phyloP scores from a whole-genome alignment of 53 echinoderm and acorn worm genomes.

The Arbacia lixula region DNA sequence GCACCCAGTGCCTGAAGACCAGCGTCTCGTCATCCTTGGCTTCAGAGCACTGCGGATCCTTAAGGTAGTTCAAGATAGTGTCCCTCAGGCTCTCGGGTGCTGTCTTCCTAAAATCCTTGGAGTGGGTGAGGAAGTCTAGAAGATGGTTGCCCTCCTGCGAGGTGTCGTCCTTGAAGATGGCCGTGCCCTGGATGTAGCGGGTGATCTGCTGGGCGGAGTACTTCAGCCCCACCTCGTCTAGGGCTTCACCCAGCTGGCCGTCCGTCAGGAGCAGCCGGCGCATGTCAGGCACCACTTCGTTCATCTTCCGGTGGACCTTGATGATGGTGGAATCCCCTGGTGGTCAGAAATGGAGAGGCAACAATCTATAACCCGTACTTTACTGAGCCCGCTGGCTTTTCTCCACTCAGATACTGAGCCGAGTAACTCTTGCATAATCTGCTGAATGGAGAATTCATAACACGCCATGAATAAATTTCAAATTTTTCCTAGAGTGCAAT shows the following conservation, averaged over 20 bases:
- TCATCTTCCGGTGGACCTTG: slow-evolving; percentile 44
- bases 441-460: too few relatives aligned
- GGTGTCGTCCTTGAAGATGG: slow-evolving; percentile 4
- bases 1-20: slow-evolving; percentile 41
- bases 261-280: slow-evolving; percentile 14
- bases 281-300: slow-evolving; percentile 5
- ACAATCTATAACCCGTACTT: too few relatives aligned
- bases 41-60: slow-evolving; percentile 31
- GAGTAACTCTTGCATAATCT: too few relatives aligned
- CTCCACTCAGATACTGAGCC: too few relatives aligned
- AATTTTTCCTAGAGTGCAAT: too few relatives aligned
- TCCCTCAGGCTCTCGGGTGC: slow-evolving; percentile 30
- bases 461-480: too few relatives aligned
- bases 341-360: too few relatives aligned
- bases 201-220: background rate
- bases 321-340: slow-evolving; percentile 39
- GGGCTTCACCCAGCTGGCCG: background rate
- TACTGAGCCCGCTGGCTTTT: too few relatives aligned
- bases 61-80: slow-evolving; percentile 19
- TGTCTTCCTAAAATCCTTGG: slow-evolving; percentile 38
- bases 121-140: slow-evolving; percentile 54
- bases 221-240: slow-evolving; percentile 6
- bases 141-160: slow-evolving; percentile 42
- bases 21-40: slow-evolving; percentile 22
- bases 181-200: slow-evolving; percentile 32